Evolutionary conservation across 2,797 vertebrate species (phyloP), one percentile per base, ranked within the genome.

Genomic region (Sebastes cheni): DNA sequence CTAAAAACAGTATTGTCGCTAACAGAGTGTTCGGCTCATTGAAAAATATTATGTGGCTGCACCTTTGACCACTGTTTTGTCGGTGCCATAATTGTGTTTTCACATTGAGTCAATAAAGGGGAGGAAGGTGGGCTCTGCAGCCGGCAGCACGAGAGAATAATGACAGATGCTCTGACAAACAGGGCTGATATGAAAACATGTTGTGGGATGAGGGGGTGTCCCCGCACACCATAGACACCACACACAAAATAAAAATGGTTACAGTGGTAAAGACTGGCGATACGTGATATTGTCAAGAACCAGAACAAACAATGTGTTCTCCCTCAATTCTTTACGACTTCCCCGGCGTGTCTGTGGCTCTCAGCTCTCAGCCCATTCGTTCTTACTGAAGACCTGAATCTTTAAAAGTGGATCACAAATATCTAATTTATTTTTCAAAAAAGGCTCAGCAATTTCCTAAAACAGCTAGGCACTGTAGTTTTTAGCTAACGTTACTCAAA

Each of bases 141-240:
- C 76, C 66, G 66, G 65, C 69, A 72, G 72, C 58, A 56, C 2
- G 4, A 75, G 42, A 77, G 55, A 73, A 79, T 83, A 74, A 86
- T 78, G 72, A 86, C 67, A 55, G 75, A 79, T 72, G 67, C 58
- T 79, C 90, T 90, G 88, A 87, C 88, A 81, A 88, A 81, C 64
- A 75, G 80, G 84, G 87, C 80, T 79, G 2, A 88, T 88, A 91
- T 90, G 88, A 95, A 96, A 95, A 95, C 93, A 94, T 94, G 92
- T 95, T 96, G 95, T 95, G 2, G 60, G n/a, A 79, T 77, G 52
- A 71, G 62, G 50, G 27, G 56, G 32, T 75, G 22, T 30, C 39
- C 27, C 56, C 46, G 9, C 58, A 70, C 13, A 23, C 30, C 39
- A 14, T 0, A 42, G 39, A 42, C 39, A 42, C 13, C 39, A 70